A percentile compares a stretch with the other conserved stretches of the same genome.
Evolutionary conservation across 92 coral and sea anemone genomes (phyloP).

Genomic region (Epizoanthus illoricatus): DNA sequence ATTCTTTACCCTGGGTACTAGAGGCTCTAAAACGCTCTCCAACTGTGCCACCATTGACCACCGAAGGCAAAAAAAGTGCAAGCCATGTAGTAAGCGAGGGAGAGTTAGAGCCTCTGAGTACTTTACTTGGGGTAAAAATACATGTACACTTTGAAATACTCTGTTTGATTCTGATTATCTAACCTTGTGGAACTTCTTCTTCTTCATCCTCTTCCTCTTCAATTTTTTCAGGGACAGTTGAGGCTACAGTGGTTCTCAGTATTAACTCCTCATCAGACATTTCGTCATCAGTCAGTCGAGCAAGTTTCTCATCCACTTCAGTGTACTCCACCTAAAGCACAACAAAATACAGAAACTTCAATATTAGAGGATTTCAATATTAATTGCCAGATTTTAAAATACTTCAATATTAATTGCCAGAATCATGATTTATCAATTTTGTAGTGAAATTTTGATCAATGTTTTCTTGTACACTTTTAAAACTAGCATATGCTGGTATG

Average conservation of each 20-base stretch:
- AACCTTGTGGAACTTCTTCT: slow-evolving; percentile 92
- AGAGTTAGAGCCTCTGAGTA: neutral
- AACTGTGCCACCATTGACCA: too few relatives aligned
- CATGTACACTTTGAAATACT: neutral
- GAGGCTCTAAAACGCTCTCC: too few relatives aligned
- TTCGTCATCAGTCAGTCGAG: slow-evolving; percentile 94
- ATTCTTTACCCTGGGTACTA: too few relatives aligned
- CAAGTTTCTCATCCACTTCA: slow-evolving; percentile 97
- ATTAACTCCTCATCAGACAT: slow-evolving; percentile 80
- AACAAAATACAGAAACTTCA: neutral
- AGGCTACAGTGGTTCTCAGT: slow-evolving; percentile 36
- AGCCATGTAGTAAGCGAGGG: too few relatives aligned
- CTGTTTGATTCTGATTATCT: neutral
- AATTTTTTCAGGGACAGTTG: slow-evolving; percentile 39
- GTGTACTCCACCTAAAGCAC: slow-evolving; percentile 90
- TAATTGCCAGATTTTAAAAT: too few relatives aligned
- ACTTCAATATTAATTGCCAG: too few relatives aligned
- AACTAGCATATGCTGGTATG: too few relatives aligned
- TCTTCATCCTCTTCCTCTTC: slow-evolving; percentile 93
- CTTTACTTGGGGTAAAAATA: neutral
- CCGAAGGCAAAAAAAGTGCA: too few relatives aligned
- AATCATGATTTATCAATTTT: too few relatives aligned
- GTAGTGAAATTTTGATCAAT: too few relatives aligned
- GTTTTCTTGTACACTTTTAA: too few relatives aligned
- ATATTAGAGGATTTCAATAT: too few relatives aligned